Evolutionary conservation across 2,113 vertebrate species (phyloP).

Genomic region (Geococcyx californianus): DNA sequence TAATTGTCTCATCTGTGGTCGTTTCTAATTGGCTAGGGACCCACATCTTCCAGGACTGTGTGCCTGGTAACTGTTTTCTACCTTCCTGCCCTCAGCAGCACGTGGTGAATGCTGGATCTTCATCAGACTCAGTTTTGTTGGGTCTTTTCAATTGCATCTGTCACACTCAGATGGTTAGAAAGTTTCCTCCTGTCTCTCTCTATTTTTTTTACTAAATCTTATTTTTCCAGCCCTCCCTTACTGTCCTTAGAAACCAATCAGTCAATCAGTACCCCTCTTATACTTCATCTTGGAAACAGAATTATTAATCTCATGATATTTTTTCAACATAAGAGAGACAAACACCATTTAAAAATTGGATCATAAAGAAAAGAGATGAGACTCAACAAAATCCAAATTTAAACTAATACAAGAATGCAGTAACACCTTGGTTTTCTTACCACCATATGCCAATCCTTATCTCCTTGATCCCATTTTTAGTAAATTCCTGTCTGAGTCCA

Average conservation of each 20-base stretch:
- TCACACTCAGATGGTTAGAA: neutral
- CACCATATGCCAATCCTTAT: neutral
- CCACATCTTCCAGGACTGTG: too few species aligned
- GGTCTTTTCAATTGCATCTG: too few species aligned
- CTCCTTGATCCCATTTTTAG: neutral
- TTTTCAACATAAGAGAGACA: neutral
- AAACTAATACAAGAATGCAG: neutral
- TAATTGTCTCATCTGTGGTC: too few species aligned
- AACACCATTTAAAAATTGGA: neutral
- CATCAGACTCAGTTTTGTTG: too few species aligned
- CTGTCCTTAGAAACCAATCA: neutral
- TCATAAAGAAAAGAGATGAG: fast-evolving
- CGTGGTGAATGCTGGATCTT: too few species aligned
- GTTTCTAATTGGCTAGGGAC: too few species aligned
- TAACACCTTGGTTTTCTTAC: neutral
- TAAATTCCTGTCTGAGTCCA: neutral
- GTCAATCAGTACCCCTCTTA: neutral
- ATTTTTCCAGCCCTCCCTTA: neutral
- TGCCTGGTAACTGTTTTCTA: too few species aligned
- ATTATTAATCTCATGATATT: neutral
- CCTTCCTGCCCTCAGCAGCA: too few species aligned
- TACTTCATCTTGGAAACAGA: neutral
- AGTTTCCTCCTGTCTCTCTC: neutral
- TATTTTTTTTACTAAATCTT: neutral
- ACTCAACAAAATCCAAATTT: neutral